Conservation (phyloP, 2,797 vertebrate genomes). For the Sebastes hubbsi region DNA sequence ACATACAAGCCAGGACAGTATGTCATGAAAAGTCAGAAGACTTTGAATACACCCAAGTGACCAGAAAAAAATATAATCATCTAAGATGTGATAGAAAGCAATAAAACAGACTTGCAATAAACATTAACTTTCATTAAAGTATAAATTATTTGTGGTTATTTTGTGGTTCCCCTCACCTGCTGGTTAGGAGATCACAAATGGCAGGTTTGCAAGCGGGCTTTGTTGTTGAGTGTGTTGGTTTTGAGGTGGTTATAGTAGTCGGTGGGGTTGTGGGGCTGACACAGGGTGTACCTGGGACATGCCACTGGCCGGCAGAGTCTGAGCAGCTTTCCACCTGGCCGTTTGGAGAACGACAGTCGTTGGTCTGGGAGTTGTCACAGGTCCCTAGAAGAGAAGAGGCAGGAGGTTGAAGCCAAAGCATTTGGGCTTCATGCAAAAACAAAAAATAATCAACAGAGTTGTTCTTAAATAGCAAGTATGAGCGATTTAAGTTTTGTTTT, state of each 20-base stretch:
- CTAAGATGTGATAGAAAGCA: neutral
- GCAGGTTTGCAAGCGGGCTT: conserved; percentile 27
- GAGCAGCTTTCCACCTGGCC: conserved; percentile 80
- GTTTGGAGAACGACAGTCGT: conserved; percentile 87
- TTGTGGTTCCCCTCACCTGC: conserved; percentile 58
- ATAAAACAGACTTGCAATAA: neutral
- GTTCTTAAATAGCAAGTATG: neutral
- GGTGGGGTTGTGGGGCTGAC: conserved; percentile 7
- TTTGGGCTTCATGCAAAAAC: neutral
- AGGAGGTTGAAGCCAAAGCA: neutral
- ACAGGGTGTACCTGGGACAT: conserved; percentile 76
- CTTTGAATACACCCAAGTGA: neutral
- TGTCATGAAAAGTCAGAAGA: neutral
- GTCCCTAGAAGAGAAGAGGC: conserved; percentile 73
- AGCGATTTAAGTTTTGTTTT: neutral
- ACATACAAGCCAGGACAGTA: neutral
- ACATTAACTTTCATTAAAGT: neutral
- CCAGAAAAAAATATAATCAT: neutral
- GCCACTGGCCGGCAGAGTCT: conserved; percentile 83
- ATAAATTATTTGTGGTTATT: neutral
- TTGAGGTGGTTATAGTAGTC: neutral
- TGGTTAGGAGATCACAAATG: conserved; percentile 70
- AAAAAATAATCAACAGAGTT: neutral
- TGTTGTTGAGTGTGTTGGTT: neutral
- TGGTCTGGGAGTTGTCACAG: conserved; percentile 85